Base-by-base conservation (phyloP, 2,797 vertebrate genomes). In the Acanthopagrus latus region DNA sequence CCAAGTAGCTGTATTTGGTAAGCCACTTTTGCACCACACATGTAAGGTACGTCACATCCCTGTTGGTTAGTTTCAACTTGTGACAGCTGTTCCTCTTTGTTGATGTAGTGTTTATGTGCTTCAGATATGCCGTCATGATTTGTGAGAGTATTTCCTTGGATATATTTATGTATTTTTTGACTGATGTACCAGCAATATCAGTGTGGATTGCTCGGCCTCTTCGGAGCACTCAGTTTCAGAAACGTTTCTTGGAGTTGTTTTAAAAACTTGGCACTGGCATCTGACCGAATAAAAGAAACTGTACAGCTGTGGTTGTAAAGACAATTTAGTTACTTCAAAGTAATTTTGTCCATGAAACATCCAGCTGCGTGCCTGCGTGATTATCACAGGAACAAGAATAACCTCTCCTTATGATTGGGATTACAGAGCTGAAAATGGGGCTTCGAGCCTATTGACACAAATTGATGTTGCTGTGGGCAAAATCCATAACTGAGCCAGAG, bases 61-160 rank as follows among this genome's bases (percentile, higher is more conserved):
- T 16, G n/a, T 52, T 47, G 29, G 9, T 44, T 33, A 17, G 58
- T 71, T 81, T 76, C 52, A 76, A 7, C 64, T 33, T 63, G 78
- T 75, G 74, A 78, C 43, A 51, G 21, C 25, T 77, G 78, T 64
- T 83, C 57, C 57, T 79, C 25, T 74, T 71, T 51, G 4, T 17
- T 46, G 33, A 11, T n/a, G 25, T 14, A 55, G 38, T 13, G 21
- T 78, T 52, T 57, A 14, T n/a, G 27, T 76, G n/a, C 56, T 38
- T 56, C 18, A 60, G 3, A 21, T 50, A 5, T 7, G 2, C 23
- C 27, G 3, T 7, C 23, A 44, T 0, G 4, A 48, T 27, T 20
- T 29, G 17, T 38, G 43, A 75, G n/a, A 70, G 44, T 27, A 16
- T 46, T 66, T 71, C 13, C 4, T 20, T 57, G 16, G 5, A 25